phyloP scores from a whole-genome alignment of 1,140 invertebrate genomes.

The Limonius californicus region DNA sequence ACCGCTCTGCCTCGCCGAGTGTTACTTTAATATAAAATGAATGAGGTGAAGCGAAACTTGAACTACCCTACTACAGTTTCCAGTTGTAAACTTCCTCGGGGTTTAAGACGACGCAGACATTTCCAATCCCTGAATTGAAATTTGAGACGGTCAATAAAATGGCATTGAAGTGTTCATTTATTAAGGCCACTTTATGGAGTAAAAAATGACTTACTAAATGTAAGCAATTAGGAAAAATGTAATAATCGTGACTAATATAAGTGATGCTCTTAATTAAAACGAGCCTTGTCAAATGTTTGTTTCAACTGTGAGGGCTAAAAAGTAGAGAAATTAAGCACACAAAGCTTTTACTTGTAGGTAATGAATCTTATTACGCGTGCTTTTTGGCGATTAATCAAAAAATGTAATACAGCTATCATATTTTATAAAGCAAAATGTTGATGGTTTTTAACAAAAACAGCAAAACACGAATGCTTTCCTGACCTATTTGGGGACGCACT shows the following conservation, averaged over 20 bases:
- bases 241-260: neutral
- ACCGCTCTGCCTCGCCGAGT: neutral
- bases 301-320: neutral
- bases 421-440: neutral
- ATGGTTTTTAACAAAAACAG: too few species aligned
- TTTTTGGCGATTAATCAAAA: conserved; percentile 1
- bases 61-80: neutral
- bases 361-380: conserved; percentile 9
- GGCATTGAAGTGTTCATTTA: too few species aligned
- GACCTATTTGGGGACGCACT: neutral
- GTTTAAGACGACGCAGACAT: neutral
- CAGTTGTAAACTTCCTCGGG: too few species aligned
- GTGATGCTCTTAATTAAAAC: neutral
- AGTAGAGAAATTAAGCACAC: neutral
- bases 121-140: neutral
- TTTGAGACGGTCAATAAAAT: too few species aligned
- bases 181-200: too few species aligned
- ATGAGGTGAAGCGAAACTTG: neutral
- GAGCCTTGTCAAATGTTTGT: neutral
- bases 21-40: conserved; percentile 6
- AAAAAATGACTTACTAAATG: too few species aligned
- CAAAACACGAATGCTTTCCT: too few species aligned
- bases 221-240: too few species aligned
- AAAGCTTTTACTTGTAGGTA: conserved; percentile 1
- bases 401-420: neutral